Percentiles rank a stretch among this genome's conserved stretches.
phyloP scores from a whole-genome alignment of 1,140 invertebrate genomes.

The Caenorhabditis latens region DNA sequence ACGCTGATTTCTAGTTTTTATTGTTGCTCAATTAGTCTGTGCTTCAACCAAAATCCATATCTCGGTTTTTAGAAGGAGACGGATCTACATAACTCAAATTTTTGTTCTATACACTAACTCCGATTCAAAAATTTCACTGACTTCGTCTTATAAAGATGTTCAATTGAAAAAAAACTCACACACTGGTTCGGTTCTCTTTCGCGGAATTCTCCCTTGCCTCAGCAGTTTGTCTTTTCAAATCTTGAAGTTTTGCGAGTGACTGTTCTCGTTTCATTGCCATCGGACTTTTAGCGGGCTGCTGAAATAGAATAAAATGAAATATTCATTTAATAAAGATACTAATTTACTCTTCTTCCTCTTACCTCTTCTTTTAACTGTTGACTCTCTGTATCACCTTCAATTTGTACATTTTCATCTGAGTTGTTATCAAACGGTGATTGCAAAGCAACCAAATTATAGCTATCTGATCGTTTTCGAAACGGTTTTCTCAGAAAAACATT shows the following conservation, averaged over 20 bases:
- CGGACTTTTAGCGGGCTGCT: slow-evolving; percentile 40
- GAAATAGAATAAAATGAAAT: not conserved
- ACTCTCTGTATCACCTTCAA: too few species aligned
- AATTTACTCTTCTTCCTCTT: too few species aligned
- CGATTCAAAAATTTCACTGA: not conserved
- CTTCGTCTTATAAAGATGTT: not conserved
- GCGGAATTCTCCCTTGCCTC: slow-evolving; percentile 69
- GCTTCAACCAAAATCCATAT: too few species aligned
- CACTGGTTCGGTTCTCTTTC: slow-evolving; percentile 28
- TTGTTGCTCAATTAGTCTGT: too few species aligned
- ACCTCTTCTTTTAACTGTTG: too few species aligned
- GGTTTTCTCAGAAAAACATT: slow-evolving; percentile 23
- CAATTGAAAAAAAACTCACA: slow-evolving; percentile 45
- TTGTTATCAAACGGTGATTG: too few species aligned
- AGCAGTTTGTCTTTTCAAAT: slow-evolving; percentile 71
- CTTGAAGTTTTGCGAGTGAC: slow-evolving; percentile 73
- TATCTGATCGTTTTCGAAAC: slow-evolving; percentile 34
- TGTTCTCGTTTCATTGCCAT: slow-evolving; percentile 74
- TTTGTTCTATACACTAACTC: too few species aligned
- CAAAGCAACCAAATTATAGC: slow-evolving; percentile 16
- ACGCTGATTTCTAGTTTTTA: too few species aligned
- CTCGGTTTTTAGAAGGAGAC: too few species aligned
- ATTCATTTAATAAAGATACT: too few species aligned
- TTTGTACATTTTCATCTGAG: too few species aligned
- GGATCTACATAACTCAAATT: too few species aligned